phyloP scores from a whole-genome alignment of 2,113 vertebrate genomes.

The Tragelaphus imberbis region DNA sequence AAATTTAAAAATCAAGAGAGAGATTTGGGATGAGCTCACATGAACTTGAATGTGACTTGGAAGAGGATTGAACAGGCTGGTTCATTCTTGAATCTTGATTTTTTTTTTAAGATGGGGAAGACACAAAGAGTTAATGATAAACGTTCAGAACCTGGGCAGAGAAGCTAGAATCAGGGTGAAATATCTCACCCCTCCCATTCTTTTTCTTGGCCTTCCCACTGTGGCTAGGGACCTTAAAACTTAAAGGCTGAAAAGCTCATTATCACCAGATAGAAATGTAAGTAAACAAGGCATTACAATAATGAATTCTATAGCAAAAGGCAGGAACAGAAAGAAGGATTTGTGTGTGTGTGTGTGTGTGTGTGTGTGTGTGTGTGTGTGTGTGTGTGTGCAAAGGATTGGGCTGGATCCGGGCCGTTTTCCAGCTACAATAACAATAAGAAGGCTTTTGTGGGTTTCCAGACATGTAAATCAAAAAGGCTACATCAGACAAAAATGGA shows the following conservation, averaged over 20 bases:
- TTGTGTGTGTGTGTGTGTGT: too few species aligned
- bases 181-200: not conserved
- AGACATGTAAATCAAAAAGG: conserved; percentile 1
- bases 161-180: not conserved
- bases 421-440: not conserved
- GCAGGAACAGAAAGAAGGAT: not conserved
- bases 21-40: not conserved
- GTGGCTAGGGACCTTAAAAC: not conserved
- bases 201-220: not conserved
- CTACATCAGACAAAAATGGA: not conserved
- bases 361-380: too few species aligned
- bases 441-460: not conserved
- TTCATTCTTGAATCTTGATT: not conserved
- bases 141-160: not conserved
- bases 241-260: not conserved
- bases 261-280: not conserved
- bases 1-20: not conserved
- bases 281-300: not conserved
- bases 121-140: not conserved
- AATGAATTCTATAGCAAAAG: not conserved
- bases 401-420: not conserved
- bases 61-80: not conserved
- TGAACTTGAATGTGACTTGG: not conserved
- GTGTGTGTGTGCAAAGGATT: not conserved
- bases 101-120: not conserved